phyloP scores from a whole-genome alignment of 2,888 invertebrate species.

The Brenthis daphne region DNA sequence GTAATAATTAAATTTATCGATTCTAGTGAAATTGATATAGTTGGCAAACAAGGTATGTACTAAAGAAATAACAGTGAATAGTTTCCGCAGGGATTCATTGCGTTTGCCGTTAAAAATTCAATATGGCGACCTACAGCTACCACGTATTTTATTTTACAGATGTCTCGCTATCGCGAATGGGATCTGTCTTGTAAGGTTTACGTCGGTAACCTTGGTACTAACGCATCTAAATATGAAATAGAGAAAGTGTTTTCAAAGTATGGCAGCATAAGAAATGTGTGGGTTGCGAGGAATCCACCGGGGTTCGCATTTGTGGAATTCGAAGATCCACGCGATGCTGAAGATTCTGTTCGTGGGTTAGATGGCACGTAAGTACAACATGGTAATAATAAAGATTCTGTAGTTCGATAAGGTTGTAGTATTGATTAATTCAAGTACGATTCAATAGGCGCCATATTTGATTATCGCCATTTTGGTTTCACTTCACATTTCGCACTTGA shows the following conservation, averaged over 20 bases:
- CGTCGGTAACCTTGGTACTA: slow-evolving; percentile 94
- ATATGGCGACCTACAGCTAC: slow-evolving; percentile 41
- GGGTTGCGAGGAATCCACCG: slow-evolving; percentile 96
- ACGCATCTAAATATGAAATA: slow-evolving; percentile 94
- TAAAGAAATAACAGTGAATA: background rate
- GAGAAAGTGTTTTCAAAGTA: slow-evolving; percentile 94
- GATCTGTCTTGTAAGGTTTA: slow-evolving; percentile 95
- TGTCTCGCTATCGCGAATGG: slow-evolving; percentile 90
- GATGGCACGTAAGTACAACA: slow-evolving; percentile 85
- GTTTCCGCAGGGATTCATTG: background rate
- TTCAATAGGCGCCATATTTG: slow-evolving; percentile 30
- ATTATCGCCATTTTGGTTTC: slow-evolving; percentile 41
- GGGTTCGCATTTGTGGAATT: slow-evolving; percentile 96
- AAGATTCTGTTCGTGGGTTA: slow-evolving; percentile 91
- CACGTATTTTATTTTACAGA: slow-evolving; percentile 58
- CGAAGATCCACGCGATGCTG: slow-evolving; percentile 94
- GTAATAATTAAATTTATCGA: background rate
- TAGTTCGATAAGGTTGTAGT: background rate
- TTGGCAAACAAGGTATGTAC: slow-evolving; percentile 8
- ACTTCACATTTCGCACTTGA: slow-evolving; percentile 18
- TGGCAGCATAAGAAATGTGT: slow-evolving; percentile 94
- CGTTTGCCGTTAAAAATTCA: slow-evolving; percentile 20
- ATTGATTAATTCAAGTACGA: slow-evolving; percentile 16
- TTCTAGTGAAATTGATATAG: slow-evolving; percentile 3
- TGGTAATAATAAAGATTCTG: background rate